Evolutionary conservation across 1,140 invertebrate genomes (phyloP).

Genomic region (Cheumatopsyche charites): DNA sequence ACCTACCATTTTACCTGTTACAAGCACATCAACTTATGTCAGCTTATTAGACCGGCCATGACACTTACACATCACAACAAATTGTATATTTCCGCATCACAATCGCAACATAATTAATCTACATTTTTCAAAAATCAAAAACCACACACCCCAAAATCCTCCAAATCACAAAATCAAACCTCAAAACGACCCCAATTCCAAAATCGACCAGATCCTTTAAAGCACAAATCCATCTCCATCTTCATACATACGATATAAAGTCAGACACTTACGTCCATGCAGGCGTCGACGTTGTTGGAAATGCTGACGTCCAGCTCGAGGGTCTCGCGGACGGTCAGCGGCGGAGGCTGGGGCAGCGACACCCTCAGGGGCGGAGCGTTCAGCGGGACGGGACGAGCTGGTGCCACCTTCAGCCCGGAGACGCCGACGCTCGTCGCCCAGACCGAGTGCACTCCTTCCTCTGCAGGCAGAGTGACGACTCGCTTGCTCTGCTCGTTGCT

Average conservation of each 20-base stretch:
- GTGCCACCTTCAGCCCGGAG: constrained; percentile 33
- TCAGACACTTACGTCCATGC: constrained; percentile 67
- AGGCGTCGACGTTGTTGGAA: constrained; percentile 69
- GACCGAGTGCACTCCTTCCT: constrained; percentile 21
- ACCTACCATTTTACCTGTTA: no score
- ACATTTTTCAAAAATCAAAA: no score
- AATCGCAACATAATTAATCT: no score
- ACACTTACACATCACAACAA: no score
- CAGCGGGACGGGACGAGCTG: constrained; percentile 30
- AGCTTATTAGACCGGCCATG: no score
- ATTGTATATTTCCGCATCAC: no score
- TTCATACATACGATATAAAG: background rate
- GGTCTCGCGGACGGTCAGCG: constrained; percentile 65
- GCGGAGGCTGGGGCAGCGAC: constrained; percentile 63
- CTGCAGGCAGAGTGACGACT: constrained; percentile 28
- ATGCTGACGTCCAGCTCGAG: constrained; percentile 70
- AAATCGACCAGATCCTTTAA: no score
- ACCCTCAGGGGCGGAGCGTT: constrained; percentile 57
- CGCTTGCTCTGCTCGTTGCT: constrained; percentile 33
- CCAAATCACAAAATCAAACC: no score
- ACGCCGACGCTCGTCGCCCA: constrained; percentile 42
- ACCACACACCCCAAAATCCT: no score
- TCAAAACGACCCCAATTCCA: no score
- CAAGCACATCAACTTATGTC: no score
- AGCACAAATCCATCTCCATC: no score